phyloP scores from a whole-genome alignment of 2,888 invertebrate species.

The Cantharis rufa region DNA sequence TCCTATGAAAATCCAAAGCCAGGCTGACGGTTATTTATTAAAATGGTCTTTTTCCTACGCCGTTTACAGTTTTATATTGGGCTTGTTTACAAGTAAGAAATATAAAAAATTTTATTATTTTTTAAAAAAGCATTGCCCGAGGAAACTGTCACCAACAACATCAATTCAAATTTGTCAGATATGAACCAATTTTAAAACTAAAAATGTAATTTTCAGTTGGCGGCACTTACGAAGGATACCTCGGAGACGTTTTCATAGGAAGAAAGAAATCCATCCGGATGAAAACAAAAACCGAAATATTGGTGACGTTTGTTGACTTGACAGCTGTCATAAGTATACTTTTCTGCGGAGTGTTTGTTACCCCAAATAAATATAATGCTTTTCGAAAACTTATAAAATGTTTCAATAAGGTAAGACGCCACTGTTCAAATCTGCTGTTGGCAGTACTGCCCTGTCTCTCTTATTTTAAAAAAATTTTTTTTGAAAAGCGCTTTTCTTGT shows the following conservation, averaged over 20 bases:
- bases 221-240: neutral
- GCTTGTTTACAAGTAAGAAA: neutral
- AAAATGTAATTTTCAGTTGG: slow-evolving; percentile 3
- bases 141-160: neutral
- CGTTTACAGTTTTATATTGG: neutral
- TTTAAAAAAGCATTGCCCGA: neutral
- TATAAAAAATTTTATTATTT: neutral
- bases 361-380: neutral
- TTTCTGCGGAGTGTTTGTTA: neutral
- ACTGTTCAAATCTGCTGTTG: no score
- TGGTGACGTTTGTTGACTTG: neutral
- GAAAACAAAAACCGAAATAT: neutral
- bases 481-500: no score
- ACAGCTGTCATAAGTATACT: neutral
- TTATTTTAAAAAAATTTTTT: no score
- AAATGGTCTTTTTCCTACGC: slow-evolving; percentile 2
- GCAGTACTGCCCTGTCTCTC: no score
- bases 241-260: neutral
- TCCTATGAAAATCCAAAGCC: neutral
- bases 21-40: neutral
- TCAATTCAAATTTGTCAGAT: neutral
- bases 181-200: no score
- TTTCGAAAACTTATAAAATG: neutral
- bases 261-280: neutral
- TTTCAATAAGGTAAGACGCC: slow-evolving; percentile 4